These are phyloP conservation scores for Emydura subglobosa DNA, from an alignment of 2,113 vertebrate species.

Conservation along the genomic window DNA sequence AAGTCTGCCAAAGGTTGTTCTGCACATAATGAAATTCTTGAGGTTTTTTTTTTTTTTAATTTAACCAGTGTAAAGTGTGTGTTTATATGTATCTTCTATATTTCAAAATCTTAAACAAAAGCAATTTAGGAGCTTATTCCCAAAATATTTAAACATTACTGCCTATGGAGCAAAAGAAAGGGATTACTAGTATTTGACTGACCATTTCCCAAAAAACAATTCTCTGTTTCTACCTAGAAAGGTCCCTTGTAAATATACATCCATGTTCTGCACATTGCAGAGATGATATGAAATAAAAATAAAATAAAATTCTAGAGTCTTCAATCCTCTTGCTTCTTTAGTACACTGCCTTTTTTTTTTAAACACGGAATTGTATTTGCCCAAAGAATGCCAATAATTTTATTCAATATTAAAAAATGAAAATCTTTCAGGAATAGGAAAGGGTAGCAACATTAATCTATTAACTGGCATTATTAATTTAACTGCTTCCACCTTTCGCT, in stretches of 20 bases:
- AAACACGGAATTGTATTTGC: not conserved
- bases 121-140: not conserved
- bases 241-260: not conserved
- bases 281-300: not conserved
- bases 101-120: not conserved
- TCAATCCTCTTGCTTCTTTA: not conserved
- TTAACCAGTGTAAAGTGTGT: not conserved
- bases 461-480: not conserved
- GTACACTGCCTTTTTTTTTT: not conserved
- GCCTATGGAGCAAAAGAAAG: not conserved
- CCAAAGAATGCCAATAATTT: not conserved
- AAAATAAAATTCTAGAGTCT: not conserved
- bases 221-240: not conserved
- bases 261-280: not conserved
- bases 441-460: not conserved
- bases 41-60: no score
- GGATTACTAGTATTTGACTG: not conserved
- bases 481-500: not conserved
- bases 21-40: no score
- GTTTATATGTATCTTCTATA: not conserved
- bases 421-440: not conserved
- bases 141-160: not conserved
- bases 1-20: no score
- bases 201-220: not conserved
- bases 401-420: not conserved